Evolutionary conservation across 2,113 vertebrate genomes (phyloP), one percentile per base, ranked within the genome.

Genomic region (Zosterops borbonicus): DNA sequence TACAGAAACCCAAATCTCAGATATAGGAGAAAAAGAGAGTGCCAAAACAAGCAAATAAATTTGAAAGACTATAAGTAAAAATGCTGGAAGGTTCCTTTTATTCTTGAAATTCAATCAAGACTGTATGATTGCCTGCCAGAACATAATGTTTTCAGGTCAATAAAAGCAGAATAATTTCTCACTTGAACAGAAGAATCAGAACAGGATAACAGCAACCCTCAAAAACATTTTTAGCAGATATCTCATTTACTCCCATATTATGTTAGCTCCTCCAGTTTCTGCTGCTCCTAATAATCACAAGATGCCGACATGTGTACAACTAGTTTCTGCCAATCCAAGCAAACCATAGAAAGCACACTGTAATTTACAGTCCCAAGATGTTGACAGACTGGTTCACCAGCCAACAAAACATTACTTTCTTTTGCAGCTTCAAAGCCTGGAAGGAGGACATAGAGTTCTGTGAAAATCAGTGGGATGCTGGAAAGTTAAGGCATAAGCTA

Each of bases 391-490:
- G 42, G 28, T 80, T 96, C 76, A 84, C 81, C 91, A 96, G 96
- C 93, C 95, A 97, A 91, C 42, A 89, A 90, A 96, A 69, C 47
- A 63, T 90, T 63, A 93, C 78, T 95, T 90, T 92, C 55, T 84
- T 90, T 94, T 91, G 62, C 64, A 95, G 85, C 78, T 92, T 96
- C 87, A 96, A 96, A 96, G 79, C 37, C 42, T 5, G 4, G 87
- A 96, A 78, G 78, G 76, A 94, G 69, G 75, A 94, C 92, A 84
- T 3, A 50, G 39, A 96, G 92, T 96, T 94, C 93, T 96, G 85
- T 79, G 83, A 92, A 92, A 96, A 77, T 89, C 96, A 94, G 87
- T 92, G 87, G 84, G 95, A 94, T 78, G 64, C 77, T 96, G 92
- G 91, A 96, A 96, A 90, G 76, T 55, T 52, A 44, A 89, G 53